Evolutionary conservation across 2,797 vertebrate genomes (phyloP).

Genomic region (Perodicticus potto): DNA sequence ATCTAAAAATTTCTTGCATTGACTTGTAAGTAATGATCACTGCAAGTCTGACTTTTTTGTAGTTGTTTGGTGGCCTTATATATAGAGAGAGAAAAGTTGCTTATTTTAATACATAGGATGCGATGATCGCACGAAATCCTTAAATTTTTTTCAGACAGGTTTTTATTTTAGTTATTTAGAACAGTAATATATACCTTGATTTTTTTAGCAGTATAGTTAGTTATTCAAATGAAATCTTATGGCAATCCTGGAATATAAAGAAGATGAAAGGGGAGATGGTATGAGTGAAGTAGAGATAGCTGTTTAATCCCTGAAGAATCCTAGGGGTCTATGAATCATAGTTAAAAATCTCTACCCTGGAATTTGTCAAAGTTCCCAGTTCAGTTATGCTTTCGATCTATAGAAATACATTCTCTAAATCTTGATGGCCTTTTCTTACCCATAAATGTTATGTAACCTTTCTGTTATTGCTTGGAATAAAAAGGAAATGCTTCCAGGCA

Average conservation of each 20-base stretch:
- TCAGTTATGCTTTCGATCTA: slow-evolving; percentile 40
- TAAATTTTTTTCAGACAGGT: slow-evolving; percentile 44
- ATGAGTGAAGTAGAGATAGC: slow-evolving; percentile 1
- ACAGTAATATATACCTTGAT: slow-evolving; percentile 27
- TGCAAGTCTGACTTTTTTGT: slow-evolving; percentile 28
- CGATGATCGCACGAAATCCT: slow-evolving; percentile 16
- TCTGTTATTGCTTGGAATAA: slow-evolving; percentile 64
- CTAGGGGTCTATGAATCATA: background rate
- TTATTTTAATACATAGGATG: background rate
- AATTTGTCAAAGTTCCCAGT: slow-evolving; percentile 49
- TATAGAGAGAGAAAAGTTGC: background rate
- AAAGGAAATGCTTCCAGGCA: slow-evolving; percentile 65
- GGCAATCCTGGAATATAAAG: slow-evolving; percentile 60
- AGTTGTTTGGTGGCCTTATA: slow-evolving; percentile 27
- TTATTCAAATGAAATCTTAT: slow-evolving; percentile 59
- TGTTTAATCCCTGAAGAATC: slow-evolving; percentile 26
- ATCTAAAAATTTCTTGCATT: background rate
- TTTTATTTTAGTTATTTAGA: slow-evolving; percentile 50
- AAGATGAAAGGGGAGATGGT: background rate
- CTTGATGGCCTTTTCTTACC: slow-evolving; percentile 42
- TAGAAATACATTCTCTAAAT: slow-evolving; percentile 40
- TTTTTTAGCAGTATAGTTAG: slow-evolving; percentile 45
- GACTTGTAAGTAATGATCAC: slow-evolving; percentile 43
- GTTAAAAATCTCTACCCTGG: slow-evolving; percentile 58
- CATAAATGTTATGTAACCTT: slow-evolving; percentile 54